phyloP scores from a whole-genome alignment of 2,888 invertebrate genomes.

The Oligia fasciuncula region DNA sequence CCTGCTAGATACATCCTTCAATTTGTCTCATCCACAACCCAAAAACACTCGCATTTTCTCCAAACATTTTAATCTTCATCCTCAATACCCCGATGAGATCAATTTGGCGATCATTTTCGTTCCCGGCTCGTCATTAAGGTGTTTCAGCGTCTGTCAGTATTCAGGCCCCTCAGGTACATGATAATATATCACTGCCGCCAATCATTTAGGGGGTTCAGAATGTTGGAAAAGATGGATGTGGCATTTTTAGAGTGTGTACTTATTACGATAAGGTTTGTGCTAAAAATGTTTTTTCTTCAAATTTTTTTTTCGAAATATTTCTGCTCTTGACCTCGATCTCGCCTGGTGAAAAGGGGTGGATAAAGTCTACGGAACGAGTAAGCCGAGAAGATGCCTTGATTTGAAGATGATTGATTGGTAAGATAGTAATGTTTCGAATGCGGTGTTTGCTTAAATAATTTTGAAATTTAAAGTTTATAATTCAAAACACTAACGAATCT shows the following conservation, averaged over 20 bases:
- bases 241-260: background rate
- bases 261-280: background rate
- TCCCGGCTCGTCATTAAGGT: conserved; percentile 65
- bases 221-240: conserved; percentile 2
- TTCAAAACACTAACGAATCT: background rate
- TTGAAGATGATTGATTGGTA: background rate
- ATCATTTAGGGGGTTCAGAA: conserved; percentile 46
- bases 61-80: conserved; percentile 35
- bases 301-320: background rate
- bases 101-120: conserved; percentile 63
- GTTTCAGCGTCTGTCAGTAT: conserved; percentile 59
- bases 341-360: too few relatives aligned
- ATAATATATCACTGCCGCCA: conserved; percentile 78
- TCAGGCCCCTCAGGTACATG: conserved; percentile 61
- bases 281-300: too few relatives aligned
- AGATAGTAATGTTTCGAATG: background rate
- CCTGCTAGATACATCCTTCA: background rate
- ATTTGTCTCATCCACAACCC: background rate
- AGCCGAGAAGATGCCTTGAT: too few relatives aligned
- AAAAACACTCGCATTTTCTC: conserved; percentile 15
- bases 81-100: conserved; percentile 53
- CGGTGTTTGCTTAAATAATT: background rate
- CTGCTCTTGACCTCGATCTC: background rate
- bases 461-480: background rate
- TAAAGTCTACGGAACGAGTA: too few relatives aligned